Percentiles rank a stretch among this genome's conserved stretches.
Conservation (phyloP, 2,797 vertebrate species). For the Darevskia mixta region DNA sequence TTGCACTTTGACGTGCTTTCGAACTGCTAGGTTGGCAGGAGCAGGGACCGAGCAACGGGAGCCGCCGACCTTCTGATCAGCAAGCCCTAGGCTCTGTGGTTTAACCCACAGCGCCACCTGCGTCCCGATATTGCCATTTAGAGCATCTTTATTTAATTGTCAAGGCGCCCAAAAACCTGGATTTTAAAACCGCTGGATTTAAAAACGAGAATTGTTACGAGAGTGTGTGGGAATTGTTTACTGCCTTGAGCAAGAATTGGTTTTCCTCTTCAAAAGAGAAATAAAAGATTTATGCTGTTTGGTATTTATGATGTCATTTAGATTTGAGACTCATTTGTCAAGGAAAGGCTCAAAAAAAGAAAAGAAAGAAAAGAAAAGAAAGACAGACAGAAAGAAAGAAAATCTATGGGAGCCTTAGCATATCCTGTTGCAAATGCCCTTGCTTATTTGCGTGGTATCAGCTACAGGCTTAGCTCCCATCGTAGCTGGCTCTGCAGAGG, state of each 20-base stretch:
- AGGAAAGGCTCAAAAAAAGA: neutral
- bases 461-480: neutral
- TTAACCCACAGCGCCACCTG: too few species aligned
- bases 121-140: neutral
- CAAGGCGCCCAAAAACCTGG: neutral
- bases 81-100: too few species aligned
- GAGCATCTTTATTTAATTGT: neutral
- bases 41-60: too few species aligned
- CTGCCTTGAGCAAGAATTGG: neutral
- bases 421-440: slow-evolving; percentile 14
- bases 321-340: slow-evolving; percentile 22
- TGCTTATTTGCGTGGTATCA: slow-evolving; percentile 3
- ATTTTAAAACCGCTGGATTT: neutral
- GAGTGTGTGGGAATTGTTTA: neutral
- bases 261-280: neutral
- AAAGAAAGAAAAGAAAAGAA: too few species aligned
- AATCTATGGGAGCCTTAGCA: slow-evolving; percentile 1
- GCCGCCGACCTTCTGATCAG: too few species aligned
- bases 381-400: neutral
- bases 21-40: too few species aligned
- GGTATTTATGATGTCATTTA: slow-evolving; percentile 16
- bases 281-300: neutral
- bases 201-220: neutral
- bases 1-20: too few species aligned
- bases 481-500: neutral